phyloP scores from a whole-genome alignment of 2,113 vertebrate species.

The Oriolus oriolus region DNA sequence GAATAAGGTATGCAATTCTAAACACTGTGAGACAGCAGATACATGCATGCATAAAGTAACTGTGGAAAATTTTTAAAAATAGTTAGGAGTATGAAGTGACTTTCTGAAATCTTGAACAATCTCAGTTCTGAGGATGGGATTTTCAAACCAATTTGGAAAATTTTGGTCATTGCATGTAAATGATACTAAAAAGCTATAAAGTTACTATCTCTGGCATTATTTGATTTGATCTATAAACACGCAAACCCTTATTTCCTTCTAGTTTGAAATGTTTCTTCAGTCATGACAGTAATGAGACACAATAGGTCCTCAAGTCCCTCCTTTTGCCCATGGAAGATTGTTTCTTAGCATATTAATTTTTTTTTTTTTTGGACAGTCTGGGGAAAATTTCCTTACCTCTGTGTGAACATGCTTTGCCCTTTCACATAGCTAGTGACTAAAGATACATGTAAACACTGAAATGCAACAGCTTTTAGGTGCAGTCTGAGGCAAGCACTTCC shows the following conservation, averaged over 20 bases:
- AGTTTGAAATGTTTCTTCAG: neutral
- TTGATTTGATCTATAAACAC: neutral
- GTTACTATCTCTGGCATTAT: neutral
- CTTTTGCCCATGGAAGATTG: neutral
- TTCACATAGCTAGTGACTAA: neutral
- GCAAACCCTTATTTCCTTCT: neutral
- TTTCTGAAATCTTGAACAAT: neutral
- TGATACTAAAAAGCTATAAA: neutral
- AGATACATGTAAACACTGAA: neutral
- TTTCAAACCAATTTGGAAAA: neutral
- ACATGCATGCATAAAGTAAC: neutral
- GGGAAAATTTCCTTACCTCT: neutral
- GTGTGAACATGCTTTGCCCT: neutral
- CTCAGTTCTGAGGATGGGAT: neutral
- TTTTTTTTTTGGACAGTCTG: neutral
- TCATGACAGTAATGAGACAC: neutral
- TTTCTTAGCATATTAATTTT: neutral
- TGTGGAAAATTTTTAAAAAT: neutral
- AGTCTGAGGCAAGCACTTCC: neutral
- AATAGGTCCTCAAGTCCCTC: neutral
- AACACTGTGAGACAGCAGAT: neutral
- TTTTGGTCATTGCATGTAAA: neutral
- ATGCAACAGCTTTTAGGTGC: neutral
- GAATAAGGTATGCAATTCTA: neutral
- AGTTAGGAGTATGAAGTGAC: neutral